These are phyloP conservation scores for Keiferia lycopersicella DNA, from an alignment of 2,888 invertebrate species.

Conservation along the genomic window DNA sequence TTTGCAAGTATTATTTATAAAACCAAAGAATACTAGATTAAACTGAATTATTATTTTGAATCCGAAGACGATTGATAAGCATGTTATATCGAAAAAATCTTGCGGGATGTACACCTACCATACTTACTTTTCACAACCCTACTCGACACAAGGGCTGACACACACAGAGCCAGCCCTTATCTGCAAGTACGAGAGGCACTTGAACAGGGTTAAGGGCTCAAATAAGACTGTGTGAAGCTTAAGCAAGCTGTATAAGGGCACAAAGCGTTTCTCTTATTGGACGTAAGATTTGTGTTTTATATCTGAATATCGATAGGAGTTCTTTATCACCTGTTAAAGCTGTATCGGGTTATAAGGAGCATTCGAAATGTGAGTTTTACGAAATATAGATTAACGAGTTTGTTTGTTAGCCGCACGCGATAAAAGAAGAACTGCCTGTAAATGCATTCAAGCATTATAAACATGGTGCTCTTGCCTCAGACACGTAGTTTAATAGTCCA, in stretches of 20 bases:
- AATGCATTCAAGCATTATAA: too few relatives aligned
- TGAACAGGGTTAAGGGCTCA: constrained; percentile 32
- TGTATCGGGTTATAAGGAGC: not conserved
- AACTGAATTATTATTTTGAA: too few relatives aligned
- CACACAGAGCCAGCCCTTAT: constrained; percentile 26
- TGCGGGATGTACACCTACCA: not conserved
- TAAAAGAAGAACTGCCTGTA: too few relatives aligned
- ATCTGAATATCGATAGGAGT: not conserved
- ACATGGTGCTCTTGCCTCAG: too few relatives aligned
- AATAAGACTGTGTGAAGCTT: constrained; percentile 29
- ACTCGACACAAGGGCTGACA: constrained; percentile 15
- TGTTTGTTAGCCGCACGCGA: too few relatives aligned
- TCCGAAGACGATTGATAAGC: too few relatives aligned
- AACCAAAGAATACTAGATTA: too few relatives aligned
- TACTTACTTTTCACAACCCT: not conserved
- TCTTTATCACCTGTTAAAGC: not conserved
- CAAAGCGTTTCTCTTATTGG: constrained; percentile 23
- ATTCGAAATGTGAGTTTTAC: not conserved
- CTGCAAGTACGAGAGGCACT: constrained; percentile 32
- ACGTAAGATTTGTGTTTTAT: constrained; percentile 24
- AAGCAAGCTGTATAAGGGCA: constrained; percentile 17
- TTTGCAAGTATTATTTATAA: too few relatives aligned
- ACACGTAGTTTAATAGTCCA: too few relatives aligned
- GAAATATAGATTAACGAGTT: not conserved
- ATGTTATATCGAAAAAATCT: too few relatives aligned